These are phyloP conservation scores for Neocrepidodera transversa DNA, from an alignment of 2,888 invertebrate genomes.

Conservation along the genomic window DNA sequence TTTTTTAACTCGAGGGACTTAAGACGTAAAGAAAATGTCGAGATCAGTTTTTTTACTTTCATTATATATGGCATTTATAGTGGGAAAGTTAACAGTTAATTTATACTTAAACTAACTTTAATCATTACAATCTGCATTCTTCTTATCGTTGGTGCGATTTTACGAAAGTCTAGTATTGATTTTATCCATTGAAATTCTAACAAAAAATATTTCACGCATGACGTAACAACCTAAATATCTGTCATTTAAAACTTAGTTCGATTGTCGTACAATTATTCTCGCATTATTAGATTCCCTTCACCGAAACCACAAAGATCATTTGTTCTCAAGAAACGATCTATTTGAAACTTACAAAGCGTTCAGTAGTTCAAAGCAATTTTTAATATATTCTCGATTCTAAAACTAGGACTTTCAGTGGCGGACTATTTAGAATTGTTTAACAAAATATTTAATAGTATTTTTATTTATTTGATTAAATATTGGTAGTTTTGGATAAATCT, in stretches of 20 bases:
- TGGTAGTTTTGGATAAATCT: too few relatives aligned
- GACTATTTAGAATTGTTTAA: not conserved
- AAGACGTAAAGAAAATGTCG: too few relatives aligned
- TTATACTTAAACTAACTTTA: too few relatives aligned
- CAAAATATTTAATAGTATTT: too few relatives aligned
- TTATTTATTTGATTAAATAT: too few relatives aligned
- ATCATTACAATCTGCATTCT: too few relatives aligned
- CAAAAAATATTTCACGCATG: conserved; percentile 13
- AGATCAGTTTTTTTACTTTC: too few relatives aligned
- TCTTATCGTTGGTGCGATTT: too few relatives aligned
- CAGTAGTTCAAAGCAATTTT: conserved; percentile 39
- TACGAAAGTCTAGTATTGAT: not conserved
- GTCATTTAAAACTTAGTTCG: conserved; percentile 33
- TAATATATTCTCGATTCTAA: conserved; percentile 46
- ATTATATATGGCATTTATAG: too few relatives aligned
- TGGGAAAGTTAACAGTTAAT: too few relatives aligned
- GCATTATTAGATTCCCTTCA: conserved; percentile 36
- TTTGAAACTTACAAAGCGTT: conserved; percentile 31
- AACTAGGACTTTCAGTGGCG: conserved; percentile 45
- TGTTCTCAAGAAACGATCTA: conserved; percentile 40
- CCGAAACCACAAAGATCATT: conserved; percentile 38
- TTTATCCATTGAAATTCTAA: not conserved
- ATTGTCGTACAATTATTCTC: conserved; percentile 39
- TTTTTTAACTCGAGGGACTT: too few relatives aligned
- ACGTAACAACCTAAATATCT: conserved; percentile 29